Conservation (phyloP, 2,888 invertebrate genomes). For the Acrobeloides nanus region DNA sequence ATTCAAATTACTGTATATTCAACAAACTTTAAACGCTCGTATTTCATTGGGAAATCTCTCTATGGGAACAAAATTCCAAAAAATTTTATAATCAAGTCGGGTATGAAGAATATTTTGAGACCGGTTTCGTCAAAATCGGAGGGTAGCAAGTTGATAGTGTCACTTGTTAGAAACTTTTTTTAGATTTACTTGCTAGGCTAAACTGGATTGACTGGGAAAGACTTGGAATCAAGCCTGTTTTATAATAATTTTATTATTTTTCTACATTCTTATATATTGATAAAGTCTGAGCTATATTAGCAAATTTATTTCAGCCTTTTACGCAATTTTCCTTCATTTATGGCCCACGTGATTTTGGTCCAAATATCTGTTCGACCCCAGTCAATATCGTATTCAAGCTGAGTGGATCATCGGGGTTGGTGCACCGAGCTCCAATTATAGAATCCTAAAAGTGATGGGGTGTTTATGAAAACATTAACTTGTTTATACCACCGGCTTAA, state of each 20-base stretch:
- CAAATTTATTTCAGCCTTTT: too few relatives aligned
- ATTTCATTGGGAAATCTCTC: too few relatives aligned
- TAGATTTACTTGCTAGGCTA: conserved; percentile 88
- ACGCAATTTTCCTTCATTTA: background rate
- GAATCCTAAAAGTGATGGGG: conserved; percentile 22
- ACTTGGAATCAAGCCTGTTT: conserved; percentile 67
- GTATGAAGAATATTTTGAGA: background rate
- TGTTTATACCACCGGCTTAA: conserved; percentile 23
- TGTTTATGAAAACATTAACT: conserved; percentile 9
- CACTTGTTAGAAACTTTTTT: conserved; percentile 12
- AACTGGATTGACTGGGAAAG: conserved; percentile 99
- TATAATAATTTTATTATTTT: conserved; percentile 11
- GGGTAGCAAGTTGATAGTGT: too few relatives aligned
- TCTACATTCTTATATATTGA: too few relatives aligned
- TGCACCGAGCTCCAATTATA: conserved; percentile 37
- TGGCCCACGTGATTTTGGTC: conserved; percentile 14
- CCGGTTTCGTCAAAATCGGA: background rate
- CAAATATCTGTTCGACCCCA: conserved; percentile 42
- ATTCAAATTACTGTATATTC: too few relatives aligned
- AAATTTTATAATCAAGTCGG: conserved; percentile 2
- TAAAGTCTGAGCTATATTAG: too few relatives aligned
- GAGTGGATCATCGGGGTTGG: conserved; percentile 51
- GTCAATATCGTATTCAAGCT: conserved; percentile 38
- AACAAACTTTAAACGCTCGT: too few relatives aligned
- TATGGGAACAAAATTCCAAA: background rate